phyloP scores from a whole-genome alignment of 2,797 vertebrate species.

The Chiroxiphia lanceolata region DNA sequence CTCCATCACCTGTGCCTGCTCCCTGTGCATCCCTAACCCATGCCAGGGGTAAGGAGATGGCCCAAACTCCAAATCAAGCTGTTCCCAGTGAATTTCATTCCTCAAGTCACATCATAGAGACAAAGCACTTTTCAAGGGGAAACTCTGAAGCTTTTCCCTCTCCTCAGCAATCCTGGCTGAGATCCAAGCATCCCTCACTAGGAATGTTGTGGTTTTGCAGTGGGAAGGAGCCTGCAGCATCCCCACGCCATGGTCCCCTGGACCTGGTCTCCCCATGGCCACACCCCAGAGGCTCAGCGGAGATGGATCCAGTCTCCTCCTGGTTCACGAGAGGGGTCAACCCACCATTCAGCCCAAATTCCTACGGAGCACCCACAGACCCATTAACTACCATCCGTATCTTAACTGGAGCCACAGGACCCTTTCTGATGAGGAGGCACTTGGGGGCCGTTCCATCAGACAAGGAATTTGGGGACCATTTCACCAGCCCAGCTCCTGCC shows the following conservation, averaged over 20 bases:
- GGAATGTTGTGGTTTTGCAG: rapidly evolving
- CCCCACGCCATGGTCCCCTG: rapidly evolving
- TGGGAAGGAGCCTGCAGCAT: neutral
- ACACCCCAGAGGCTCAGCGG: rapidly evolving
- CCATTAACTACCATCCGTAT: neutral
- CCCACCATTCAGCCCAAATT: neutral
- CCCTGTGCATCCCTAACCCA: neutral
- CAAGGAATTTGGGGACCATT: neutral
- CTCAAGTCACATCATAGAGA: neutral
- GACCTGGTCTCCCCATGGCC: neutral
- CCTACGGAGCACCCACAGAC: neutral
- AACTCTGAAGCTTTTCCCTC: neutral
- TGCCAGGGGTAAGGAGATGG: neutral
- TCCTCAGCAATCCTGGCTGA: rapidly evolving
- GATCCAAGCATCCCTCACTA: rapidly evolving
- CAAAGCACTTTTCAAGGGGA: neutral
- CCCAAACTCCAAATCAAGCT: neutral
- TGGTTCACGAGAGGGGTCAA: neutral
- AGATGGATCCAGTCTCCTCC: neutral
- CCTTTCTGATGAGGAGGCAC: neutral
- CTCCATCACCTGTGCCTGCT: rapidly evolving
- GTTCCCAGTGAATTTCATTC: neutral
- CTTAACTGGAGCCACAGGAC: neutral
- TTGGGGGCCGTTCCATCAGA: neutral
- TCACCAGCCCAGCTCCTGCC: neutral